Base-by-base conservation (phyloP, 23 tunicate genomes). In the Halocynthia roretzi region DNA sequence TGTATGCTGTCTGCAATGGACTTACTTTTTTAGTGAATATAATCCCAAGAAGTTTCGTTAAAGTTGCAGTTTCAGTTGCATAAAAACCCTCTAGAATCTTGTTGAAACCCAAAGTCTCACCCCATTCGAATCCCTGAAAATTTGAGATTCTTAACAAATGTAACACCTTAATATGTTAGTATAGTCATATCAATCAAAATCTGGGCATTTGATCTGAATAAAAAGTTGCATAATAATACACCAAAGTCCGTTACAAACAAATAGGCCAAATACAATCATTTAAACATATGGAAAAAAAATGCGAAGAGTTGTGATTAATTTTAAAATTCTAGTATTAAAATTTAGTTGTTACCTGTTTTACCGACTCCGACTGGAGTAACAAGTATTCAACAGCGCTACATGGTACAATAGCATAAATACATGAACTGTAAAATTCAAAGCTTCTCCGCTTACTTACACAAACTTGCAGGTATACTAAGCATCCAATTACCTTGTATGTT, bases 401-500 rank as follows among this genome's bases (percentile, higher is more conserved):
- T 31, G 44, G 44, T 31, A 31, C 44, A 31, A 31, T 31, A 31
- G 44, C 44, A 31, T 31, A 31, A 31, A 31, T 31, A 31, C 44
- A 31, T 31, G 44, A 31, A 31, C 4, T 31, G 44, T 31, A 31
- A 31, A 31, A 0, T 31, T 31, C 44, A 31, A 31, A 31, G 44
- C 44, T 31, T 31, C 44, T 31, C 44, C 44, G 44, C 44, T 31
- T 0, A 4, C 44, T 4, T 5, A 17, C 18, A 67, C 21, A 67
- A 5, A 48, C 31, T 17, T n/a, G n/a, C n/a, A n/a, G 71, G 23
- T 21, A 21, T 21, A 20, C 12, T 2, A 19, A 67, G 22, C 11
- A 20, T 14, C n/a, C n/a, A n/a, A n/a, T 74, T 74, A 74, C 78
- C 78, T 74, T 74, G 78, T 74, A 74, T 74, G 78, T 18, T 74